Conservation (phyloP, 2,797 vertebrate species). For the Ciconia nigra region DNA sequence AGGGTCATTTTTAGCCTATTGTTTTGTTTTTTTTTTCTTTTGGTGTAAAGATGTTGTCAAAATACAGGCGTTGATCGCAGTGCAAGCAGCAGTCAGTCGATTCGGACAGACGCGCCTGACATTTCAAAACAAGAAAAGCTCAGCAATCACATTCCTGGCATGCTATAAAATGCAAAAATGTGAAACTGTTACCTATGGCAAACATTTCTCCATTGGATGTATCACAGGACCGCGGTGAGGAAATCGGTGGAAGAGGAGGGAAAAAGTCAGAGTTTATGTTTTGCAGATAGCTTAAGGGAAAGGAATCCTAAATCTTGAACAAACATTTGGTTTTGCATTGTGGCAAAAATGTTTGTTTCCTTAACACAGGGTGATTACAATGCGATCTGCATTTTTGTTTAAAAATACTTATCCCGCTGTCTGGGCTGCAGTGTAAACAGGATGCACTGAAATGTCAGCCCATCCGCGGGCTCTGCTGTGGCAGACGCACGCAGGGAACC, state of each 20-base stretch:
- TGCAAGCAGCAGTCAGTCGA: neutral
- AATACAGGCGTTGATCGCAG: neutral
- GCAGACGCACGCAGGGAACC: neutral
- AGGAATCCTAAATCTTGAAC: neutral
- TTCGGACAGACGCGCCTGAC: neutral
- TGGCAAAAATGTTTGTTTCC: neutral
- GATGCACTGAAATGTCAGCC: conserved; percentile 41
- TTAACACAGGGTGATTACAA: neutral
- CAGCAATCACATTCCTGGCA: neutral
- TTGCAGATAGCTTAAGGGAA: neutral
- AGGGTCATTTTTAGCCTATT: neutral
- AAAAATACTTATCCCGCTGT: conserved; percentile 26
- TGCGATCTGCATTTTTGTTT: conserved; percentile 8
- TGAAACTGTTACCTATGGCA: neutral
- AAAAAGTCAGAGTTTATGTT: neutral
- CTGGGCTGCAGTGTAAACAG: conserved; percentile 41
- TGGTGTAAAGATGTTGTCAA: neutral
- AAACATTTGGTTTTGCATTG: neutral
- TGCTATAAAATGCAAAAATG: neutral
- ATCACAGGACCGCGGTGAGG: neutral
- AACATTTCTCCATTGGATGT: neutral
- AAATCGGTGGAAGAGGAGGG: neutral
- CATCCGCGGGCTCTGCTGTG: neutral
- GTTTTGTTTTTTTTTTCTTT: neutral
- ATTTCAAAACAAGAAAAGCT: conserved; percentile 15